Percentiles rank a stretch among this genome's conserved stretches.
phyloP scores from a whole-genome alignment of 2,113 vertebrate genomes.

The Ophiodon elongatus region DNA sequence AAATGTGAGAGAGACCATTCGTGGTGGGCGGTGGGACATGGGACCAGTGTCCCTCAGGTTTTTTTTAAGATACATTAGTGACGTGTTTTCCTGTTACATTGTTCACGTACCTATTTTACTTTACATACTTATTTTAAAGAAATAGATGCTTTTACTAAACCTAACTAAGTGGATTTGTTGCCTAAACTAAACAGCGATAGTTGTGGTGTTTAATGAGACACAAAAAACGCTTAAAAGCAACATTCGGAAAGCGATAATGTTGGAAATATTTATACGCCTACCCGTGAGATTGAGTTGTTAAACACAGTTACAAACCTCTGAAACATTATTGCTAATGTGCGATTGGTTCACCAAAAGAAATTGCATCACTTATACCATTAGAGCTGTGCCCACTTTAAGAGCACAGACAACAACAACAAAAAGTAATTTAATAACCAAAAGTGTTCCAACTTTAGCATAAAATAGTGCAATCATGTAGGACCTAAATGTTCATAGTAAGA shows the following conservation, averaged over 20 bases:
- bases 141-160: no score
- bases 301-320: not conserved
- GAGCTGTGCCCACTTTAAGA: not conserved
- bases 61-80: no score
- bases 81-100: no score
- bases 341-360: not conserved
- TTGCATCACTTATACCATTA: not conserved
- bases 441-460: not conserved
- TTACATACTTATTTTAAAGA: no score
- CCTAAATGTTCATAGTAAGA: not conserved
- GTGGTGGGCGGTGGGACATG: no score
- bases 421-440: not conserved
- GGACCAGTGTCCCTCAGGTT: not conserved
- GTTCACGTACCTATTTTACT: no score
- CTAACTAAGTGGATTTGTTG: no score
- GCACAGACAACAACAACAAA: not conserved
- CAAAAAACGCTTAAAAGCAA: not conserved
- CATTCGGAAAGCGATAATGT: not conserved
- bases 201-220: not conserved
- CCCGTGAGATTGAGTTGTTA: not conserved
- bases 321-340: not conserved
- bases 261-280: not conserved
- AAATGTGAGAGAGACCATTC: not conserved
- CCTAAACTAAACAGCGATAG: no score
- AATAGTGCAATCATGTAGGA: not conserved